Evolutionary conservation across 2,113 vertebrate genomes (phyloP), one percentile per base, ranked within the genome.

Genomic region (Notothenia rossii): DNA sequence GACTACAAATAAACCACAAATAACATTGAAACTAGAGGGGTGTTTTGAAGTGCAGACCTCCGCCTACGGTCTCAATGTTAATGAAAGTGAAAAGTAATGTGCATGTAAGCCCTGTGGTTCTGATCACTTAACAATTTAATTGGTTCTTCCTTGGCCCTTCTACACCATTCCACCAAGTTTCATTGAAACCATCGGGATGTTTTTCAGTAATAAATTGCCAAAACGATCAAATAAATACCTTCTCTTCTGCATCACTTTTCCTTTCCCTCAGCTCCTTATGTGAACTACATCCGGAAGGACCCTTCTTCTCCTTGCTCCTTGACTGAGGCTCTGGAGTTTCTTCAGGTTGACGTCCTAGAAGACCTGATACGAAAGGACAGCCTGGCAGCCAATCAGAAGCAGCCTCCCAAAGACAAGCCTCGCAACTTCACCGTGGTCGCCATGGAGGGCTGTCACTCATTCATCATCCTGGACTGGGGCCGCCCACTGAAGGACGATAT

Each of bases 381-480:
- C 29, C 83, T 72, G 62, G 69, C 72, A 17, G 58, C 80, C 36
- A 88, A 68, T 87, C 91, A 92, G 77, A 94, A 89, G 13, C 90
- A 83, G 33, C 95, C 87, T 67, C 97, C 98, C 7, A 95, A 95
- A 86, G 91, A 95, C 49, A 95, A 95, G 53, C 98, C 98, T 45
- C 94, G 97, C 66, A 99, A 99, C 86, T 94, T 99, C 91, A 99
- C 98, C 0, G 95, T 99, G 2, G 97, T 99, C 0, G 98, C 98
- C 61, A 96, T 99, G 58, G 98, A 99, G 92, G 98, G 98, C 77
- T 99, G 98, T 85, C 98, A 99, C 75, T 99, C 98, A 0, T 99
- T 99, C 72, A 97, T 99, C 86, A 99, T 99, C 45, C 87, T 99
- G 79, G 98, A 99, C 91, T 99, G 98, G 98, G 96, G 93, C 70